phyloP scores from a whole-genome alignment of 2,797 vertebrate genomes.

The Sebastes iracundus region DNA sequence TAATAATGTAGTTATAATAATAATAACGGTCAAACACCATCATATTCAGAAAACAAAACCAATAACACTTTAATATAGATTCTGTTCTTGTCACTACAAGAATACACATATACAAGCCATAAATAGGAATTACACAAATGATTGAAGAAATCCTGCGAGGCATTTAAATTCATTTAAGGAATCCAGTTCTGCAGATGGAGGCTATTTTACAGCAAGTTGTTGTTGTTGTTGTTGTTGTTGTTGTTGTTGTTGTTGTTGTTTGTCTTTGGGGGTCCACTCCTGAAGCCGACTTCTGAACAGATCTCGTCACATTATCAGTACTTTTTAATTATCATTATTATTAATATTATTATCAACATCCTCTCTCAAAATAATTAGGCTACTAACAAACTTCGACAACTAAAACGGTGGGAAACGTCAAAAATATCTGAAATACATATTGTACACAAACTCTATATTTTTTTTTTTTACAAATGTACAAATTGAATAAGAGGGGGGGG shows the following conservation, averaged over 20 bases:
- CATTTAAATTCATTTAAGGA: conserved; percentile 81
- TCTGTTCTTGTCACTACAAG: conserved; percentile 91
- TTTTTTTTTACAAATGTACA: conserved; percentile 88
- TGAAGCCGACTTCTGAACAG: conserved; percentile 84
- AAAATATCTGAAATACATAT: conserved; percentile 86
- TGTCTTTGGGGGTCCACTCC: conserved; percentile 86
- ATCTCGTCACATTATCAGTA: conserved; percentile 80
- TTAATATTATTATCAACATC: conserved; percentile 72
- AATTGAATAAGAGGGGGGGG: conserved; percentile 25
- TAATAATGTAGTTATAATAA: conserved; percentile 48
- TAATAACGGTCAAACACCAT: conserved; percentile 53
- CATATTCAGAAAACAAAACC: conserved; percentile 86
- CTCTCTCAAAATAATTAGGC: conserved; percentile 82
- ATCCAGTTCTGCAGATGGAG: conserved; percentile 76
- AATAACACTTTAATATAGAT: conserved; percentile 98
- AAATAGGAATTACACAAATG: conserved; percentile 99
- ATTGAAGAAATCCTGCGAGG: conserved; percentile 88
- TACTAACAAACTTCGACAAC: conserved; percentile 87
- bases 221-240: neutral
- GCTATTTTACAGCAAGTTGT: conserved; percentile 79
- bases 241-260: conserved; percentile 46
- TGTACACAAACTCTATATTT: conserved; percentile 85
- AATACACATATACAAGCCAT: conserved; percentile 98
- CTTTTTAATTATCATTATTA: conserved; percentile 46
- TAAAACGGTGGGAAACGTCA: conserved; percentile 85